phyloP scores from a whole-genome alignment of 2,113 vertebrate genomes.

The Gymnobelideus leadbeateri region DNA sequence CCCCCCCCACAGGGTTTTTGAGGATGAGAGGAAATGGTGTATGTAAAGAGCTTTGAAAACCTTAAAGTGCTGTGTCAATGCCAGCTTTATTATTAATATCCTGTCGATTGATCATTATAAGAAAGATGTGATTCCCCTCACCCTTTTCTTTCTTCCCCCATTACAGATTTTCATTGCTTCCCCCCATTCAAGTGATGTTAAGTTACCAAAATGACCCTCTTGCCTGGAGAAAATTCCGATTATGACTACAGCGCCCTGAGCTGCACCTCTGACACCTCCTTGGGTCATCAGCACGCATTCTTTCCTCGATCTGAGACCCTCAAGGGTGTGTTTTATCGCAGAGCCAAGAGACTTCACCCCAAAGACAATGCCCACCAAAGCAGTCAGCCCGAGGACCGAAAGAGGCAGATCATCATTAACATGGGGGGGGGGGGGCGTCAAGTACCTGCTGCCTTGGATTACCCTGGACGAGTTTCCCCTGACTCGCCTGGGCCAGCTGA shows the following conservation, averaged over 20 bases:
- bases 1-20: not conserved
- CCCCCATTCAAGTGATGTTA: slow-evolving; percentile 87
- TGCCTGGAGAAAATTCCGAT: slow-evolving; percentile 96
- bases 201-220: slow-evolving; percentile 94
- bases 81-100: not conserved
- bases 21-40: not conserved
- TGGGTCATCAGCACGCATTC: slow-evolving; percentile 86
- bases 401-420: slow-evolving; percentile 94
- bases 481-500: slow-evolving; percentile 94
- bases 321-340: slow-evolving; percentile 95
- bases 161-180: slow-evolving; percentile 42
- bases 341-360: slow-evolving; percentile 88
- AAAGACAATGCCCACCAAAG: slow-evolving; percentile 76
- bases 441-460: slow-evolving; percentile 97
- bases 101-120: not conserved
- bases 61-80: not conserved
- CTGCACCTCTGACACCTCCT: slow-evolving; percentile 92
- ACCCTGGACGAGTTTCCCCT: slow-evolving; percentile 97
- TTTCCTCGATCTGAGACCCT: slow-evolving; percentile 88
- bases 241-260: slow-evolving; percentile 98
- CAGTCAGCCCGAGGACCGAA: slow-evolving; percentile 85
- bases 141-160: slow-evolving; percentile 3
- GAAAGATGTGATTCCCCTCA: not conserved
- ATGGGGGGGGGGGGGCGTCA: slow-evolving; percentile 97
- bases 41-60: not conserved